Evolutionary conservation across 2,797 vertebrate species (phyloP).

Genomic region (Atherinosoma microstoma): DNA sequence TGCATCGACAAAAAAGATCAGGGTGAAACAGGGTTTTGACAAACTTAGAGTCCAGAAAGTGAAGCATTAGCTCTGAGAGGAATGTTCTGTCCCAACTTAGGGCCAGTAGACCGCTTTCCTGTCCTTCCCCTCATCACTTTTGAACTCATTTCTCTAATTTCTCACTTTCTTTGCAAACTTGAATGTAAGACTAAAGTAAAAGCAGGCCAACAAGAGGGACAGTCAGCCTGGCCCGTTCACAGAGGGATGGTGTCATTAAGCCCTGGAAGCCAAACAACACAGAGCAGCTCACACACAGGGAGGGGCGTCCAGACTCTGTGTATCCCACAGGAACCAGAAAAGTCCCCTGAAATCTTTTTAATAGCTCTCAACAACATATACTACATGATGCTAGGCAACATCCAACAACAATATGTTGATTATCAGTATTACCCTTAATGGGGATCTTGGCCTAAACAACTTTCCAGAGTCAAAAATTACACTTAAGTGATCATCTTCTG

Average conservation of each 20-base stretch:
- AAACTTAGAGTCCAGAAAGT: conserved; percentile 45
- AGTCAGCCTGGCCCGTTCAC: conserved; percentile 45
- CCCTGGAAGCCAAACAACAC: conserved; percentile 66
- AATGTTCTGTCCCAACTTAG: conserved; percentile 18
- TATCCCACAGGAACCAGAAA: conserved; percentile 38
- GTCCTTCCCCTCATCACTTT: conserved; percentile 52
- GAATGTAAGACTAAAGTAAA: conserved; percentile 59
- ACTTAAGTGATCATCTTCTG: conserved; percentile 41
- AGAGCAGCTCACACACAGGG: conserved; percentile 54
- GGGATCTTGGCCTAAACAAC: conserved; percentile 24
- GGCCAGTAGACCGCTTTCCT: conserved; percentile 45
- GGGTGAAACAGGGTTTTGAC: conserved; percentile 33
- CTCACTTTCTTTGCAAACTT: conserved; percentile 45
- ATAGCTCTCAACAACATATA: conserved; percentile 15
- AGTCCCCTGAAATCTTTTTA: conserved; percentile 43
- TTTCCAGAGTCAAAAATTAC: conserved; percentile 26
- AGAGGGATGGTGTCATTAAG: conserved; percentile 64
- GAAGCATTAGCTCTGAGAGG: conserved; percentile 28
- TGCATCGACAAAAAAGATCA: conserved; percentile 26
- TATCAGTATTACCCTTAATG: conserved; percentile 34
- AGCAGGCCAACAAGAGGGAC: conserved; percentile 61
- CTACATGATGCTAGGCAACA: conserved; percentile 6
- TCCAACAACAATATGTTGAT: conserved; percentile 46
- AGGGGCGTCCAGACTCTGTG: conserved; percentile 35
- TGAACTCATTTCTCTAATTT: conserved; percentile 45